Percentiles rank a stretch among this genome's conserved stretches.
phyloP scores from a whole-genome alignment of 2,113 vertebrate genomes.

The Scophthalmus maximus region DNA sequence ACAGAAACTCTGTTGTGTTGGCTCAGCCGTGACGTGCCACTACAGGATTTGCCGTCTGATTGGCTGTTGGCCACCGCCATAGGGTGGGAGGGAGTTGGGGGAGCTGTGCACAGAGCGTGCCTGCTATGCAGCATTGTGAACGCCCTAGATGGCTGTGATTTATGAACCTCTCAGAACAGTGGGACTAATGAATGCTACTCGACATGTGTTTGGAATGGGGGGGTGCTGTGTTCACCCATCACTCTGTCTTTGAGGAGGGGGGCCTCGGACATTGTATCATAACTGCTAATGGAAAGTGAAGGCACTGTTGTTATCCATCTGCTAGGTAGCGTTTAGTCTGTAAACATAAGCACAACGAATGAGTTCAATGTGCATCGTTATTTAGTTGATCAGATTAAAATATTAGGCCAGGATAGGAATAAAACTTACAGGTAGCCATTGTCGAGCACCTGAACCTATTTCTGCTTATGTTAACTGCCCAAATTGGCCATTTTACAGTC shows the following conservation, averaged over 20 bases:
- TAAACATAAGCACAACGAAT: conserved; percentile 10
- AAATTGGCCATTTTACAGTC: no score
- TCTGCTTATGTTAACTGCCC: not conserved
- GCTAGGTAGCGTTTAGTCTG: not conserved
- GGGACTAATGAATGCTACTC: conserved; percentile 62
- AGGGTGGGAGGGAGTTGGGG: not conserved
- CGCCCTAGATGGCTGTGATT: conserved; percentile 72
- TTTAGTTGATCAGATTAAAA: not conserved
- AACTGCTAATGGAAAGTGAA: conserved; percentile 30
- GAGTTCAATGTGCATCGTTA: not conserved
- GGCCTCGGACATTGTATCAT: conserved; percentile 23
- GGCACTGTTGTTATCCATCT: conserved; percentile 10
- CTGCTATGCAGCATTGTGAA: conserved; percentile 32
- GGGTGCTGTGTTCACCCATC: conserved; percentile 49
- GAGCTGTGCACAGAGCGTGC: not conserved
- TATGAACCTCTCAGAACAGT: conserved; percentile 56
- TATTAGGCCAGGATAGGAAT: not conserved
- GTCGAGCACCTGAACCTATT: not conserved
- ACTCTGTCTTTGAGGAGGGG: conserved; percentile 41
- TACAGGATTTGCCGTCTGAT: conserved; percentile 39
- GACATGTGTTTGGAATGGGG: conserved; percentile 67
- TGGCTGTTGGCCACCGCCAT: conserved; percentile 49
- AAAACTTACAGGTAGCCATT: not conserved
- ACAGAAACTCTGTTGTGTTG: conserved; percentile 9
- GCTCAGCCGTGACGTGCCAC: conserved; percentile 18